Base-by-base conservation (phyloP, 1,140 invertebrate species). In the Drosophila suzukii region DNA sequence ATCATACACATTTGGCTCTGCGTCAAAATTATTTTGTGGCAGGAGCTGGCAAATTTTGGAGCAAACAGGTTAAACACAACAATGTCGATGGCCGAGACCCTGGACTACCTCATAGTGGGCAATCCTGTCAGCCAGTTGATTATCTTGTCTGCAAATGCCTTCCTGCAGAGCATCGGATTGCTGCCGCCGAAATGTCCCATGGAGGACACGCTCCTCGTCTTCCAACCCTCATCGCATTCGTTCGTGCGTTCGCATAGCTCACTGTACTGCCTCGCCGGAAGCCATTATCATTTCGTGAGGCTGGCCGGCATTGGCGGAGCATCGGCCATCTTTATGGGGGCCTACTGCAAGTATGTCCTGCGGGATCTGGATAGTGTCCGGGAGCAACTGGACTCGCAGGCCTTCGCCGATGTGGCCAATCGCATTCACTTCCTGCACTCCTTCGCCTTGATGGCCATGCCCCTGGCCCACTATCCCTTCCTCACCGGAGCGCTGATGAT, bases 391-490 rank as follows among this genome's bases (percentile, higher is more conserved):
- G 95, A 97, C 61, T 90, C 95, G 24, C 95, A 94, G 82, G 93
- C 95, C 75, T 95, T 97, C 1, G 98, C 96, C 93, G 96, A 98
- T 84, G 97, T 96, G 8, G 97, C 97, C 2, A 98, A 96, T 91
- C 94, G 95, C 81, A 98, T 97, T 86, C 98, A 99, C 92, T 97
- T 98, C 75, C 93, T 98, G 24, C 97, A 99, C 92, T 95, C 96
- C 1, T 93, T 98, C 49, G 97, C 97, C 2, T 91, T 98, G 32
- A 91, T 98, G 60, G 96, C 94, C 36, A 94, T 97, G 53, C 97
- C 97, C 0, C 89, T 98, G 27, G 95, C 95, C 50, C 94, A 93
- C 77, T 93, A 93, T 88, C 97, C 97, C 24, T 92, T 93, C 54
- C 77, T 97, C 81, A 95, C 95, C 91, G 97, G 96, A n/a, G 92